Base-by-base conservation (phyloP, 1,140 invertebrate species). In the Oppia nitens region DNA sequence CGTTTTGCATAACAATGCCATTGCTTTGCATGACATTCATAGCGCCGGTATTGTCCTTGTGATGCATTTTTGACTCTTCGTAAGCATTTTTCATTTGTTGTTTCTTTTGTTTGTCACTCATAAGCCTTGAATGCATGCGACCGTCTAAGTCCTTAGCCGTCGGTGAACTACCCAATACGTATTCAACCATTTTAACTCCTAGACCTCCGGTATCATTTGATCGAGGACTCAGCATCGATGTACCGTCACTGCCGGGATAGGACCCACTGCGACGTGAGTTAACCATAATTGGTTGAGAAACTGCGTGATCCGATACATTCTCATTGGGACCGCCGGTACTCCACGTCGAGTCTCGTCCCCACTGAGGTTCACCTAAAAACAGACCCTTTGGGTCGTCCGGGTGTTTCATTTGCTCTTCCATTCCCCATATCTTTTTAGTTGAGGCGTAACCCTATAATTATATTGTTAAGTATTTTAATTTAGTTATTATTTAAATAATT, bases 151-250 rank as follows among this genome's bases (percentile, higher is more conserved):
- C 80, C 60, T 84, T 84, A 60, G 79, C 78, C 45, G 87, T 91
- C 11, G 91, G 90, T 52, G 90, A 93, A 57, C 85, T 85, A 23
- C 72, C 69, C 60, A 97, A 77, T 48, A 96, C 89, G 70, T 95
- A 95, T 74, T 96, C 91, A n/a, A 94, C 91, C 89, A 97, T 95
- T 76, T 96, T 95, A 55, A 94, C 86, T 56, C 89, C 89, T 55
- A 95, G 79, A 28, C 87, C 87, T 57, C 83, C 79, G 60, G 83
- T 85, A 65, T 83, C 81, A 48, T 77, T 77, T 47, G 77, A 78
- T 52, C 84, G 75, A 17, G 83, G 84, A 2, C 81, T 82, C 50
- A 84, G 69, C 62, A 83, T 81, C 12, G 59, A 55, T 45, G 14
- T 24, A 21, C 49, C 50, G 47, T 63, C 65, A 45, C 27, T 49